These are phyloP conservation scores for Drosophila willistoni DNA, from an alignment of 1,140 invertebrate species.

Conservation along the genomic window DNA sequence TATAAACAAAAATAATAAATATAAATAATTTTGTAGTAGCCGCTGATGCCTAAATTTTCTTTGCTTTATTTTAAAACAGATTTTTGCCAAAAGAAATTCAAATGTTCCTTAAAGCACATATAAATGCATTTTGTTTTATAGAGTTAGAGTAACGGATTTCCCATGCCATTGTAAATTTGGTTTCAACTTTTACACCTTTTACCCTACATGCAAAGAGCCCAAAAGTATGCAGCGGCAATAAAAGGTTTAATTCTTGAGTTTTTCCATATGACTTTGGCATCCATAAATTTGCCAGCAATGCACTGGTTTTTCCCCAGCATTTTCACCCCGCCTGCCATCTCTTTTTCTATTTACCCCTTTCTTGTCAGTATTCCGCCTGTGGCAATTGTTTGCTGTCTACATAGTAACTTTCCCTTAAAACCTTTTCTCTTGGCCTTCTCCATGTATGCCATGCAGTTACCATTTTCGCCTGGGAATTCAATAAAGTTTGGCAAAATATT, in stretches of 20 bases:
- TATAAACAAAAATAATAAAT: too few species aligned
- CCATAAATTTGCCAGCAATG: slow-evolving; percentile 74
- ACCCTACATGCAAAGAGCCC: not conserved
- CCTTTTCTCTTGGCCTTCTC: slow-evolving; percentile 20
- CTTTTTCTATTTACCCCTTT: not conserved
- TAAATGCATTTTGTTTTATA: not conserved
- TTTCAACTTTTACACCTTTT: slow-evolving; percentile 8
- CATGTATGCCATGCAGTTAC: slow-evolving; percentile 56
- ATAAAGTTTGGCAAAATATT: slow-evolving; percentile 81
- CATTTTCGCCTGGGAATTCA: slow-evolving; percentile 71
- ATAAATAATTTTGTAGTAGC: too few species aligned
- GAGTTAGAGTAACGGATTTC: not conserved
- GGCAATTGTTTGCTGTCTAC: slow-evolving; percentile 55
- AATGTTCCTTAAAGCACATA: not conserved
- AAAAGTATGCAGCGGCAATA: slow-evolving; percentile 25
- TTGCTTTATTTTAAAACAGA: too few species aligned
- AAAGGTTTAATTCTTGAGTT: slow-evolving; percentile 69
- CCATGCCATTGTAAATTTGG: not conserved
- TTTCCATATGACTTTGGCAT: slow-evolving; percentile 71
- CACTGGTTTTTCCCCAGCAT: slow-evolving; percentile 41
- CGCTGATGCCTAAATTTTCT: too few species aligned
- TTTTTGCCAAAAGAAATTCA: not conserved
- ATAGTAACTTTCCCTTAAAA: slow-evolving; percentile 37
- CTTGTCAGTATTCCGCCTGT: not conserved
- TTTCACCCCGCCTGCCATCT: not conserved